Base-by-base conservation (phyloP, 1,140 invertebrate species). In the Cherax destructor region DNA sequence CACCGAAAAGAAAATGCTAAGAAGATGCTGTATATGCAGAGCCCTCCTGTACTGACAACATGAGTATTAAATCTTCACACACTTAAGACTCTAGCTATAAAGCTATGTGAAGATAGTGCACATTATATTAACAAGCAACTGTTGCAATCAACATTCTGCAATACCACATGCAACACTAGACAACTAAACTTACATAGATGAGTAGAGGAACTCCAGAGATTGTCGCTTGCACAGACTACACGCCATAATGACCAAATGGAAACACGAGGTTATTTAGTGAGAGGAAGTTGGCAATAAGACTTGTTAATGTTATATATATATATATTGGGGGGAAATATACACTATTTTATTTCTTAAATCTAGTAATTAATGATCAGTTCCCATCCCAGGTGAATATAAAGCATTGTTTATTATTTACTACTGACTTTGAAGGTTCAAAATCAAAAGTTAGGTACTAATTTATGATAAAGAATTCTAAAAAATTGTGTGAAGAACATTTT, bases 171-270 rank as follows among this genome's bases (percentile, higher is more conserved):
- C 81, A 85, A n/a, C 52, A 80, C 41, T 56, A 74, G 61, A 21
- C 56, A 21, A 47, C n/a, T 65, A 47, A 18, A 93, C 92, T 93
- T 92, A 93, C 92, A 93, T 92, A 79, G 92, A 93, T 65, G 92
- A 93, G 87, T 93, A 93, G 77, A 93, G 92, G 80, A 92, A 91
- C 86, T 93, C 92, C 92, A 93, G 88, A 61, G 92, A 93, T 89
- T 93, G 92, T 90, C 92, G 92, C 91, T 93, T 93, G 92, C 91
- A 93, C 84, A 93, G 92, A 88, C 92, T 93, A 90, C 77, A 85
- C 59, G 65, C 41, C 49, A 59, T 78, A 61, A 86, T 78, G 76
- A 77, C 49, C 74, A 52, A 86, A 78, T 56, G 52, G 56, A 78
- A 86, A 41, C 50, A 86, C 78, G 11, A 24, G 30, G 52, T 86